Evolutionary conservation across 2,888 invertebrate genomes (phyloP), one percentile per base, ranked within the genome.

Genomic region (Teinopalpus imperialis): DNA sequence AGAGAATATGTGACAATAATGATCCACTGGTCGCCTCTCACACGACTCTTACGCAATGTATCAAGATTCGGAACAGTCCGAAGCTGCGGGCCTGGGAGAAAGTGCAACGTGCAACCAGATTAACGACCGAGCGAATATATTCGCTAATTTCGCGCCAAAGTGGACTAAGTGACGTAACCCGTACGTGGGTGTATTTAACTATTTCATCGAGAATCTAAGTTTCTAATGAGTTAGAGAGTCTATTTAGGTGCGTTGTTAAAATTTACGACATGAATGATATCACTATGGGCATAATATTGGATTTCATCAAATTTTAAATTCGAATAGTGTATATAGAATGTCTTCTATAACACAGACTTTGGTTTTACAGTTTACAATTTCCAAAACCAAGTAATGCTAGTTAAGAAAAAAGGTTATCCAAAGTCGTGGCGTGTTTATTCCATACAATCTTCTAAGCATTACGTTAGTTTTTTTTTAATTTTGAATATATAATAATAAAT

Each of bases 91-190:
- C 56, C 54, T 55, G 53, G 62, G 80, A 77, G 81, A 80, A 80
- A 80, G 80, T 76, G 75, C 78, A 77, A 43, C 52, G 52, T 75
- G 71, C 72, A 77, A 50, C 61, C 56, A 51, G 57, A 65, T 64
- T 62, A 67, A 52, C 56, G 29, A 42, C 48, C 51, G 43, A 51
- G 60, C 59, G 52, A 61, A 63, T 61, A 63, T 72, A 66, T 71
- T 67, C 63, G 63, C 73, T 68, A 75, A 75, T 69, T 66, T 60
- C 50, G 58, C 63, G 58, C 63, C 52, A 49, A 59, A 53, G 50
- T 49, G 35, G 40, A 34, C 43, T 32, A 43, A 50, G 29, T 52
- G 42, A 49, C 41, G 41, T 43, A 51, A 48, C 27, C 18, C 10
- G 8, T 8, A 14, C 18, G 35, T 42, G 14, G 47, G 36, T 20